phyloP scores from a whole-genome alignment of 2,113 vertebrate species.

The Procavia capensis region DNA sequence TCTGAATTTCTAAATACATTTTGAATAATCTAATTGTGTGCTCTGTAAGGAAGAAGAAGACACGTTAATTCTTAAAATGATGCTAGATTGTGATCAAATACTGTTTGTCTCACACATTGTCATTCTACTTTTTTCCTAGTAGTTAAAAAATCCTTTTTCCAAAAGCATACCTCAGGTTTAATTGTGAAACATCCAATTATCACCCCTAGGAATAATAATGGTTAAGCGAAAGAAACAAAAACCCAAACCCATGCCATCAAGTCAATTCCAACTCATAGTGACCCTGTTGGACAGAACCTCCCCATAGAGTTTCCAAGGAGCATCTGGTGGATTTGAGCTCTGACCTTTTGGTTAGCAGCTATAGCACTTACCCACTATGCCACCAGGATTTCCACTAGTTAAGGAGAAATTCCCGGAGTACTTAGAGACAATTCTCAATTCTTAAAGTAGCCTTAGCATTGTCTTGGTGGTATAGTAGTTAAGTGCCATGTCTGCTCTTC shows the following conservation, averaged over 20 bases:
- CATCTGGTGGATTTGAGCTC: no score
- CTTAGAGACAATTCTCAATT: background rate
- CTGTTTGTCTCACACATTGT: rapidly evolving
- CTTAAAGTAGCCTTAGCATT: rapidly evolving
- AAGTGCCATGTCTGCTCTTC: no score
- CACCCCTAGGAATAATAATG: rapidly evolving
- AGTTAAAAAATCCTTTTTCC: background rate
- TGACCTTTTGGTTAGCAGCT: no score
- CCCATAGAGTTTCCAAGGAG: no score
- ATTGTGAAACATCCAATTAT: no score
- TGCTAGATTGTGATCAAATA: rapidly evolving
- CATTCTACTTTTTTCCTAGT: background rate
- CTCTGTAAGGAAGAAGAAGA: background rate
- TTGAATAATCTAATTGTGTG: background rate
- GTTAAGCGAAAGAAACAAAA: no score
- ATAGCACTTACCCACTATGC: no score
- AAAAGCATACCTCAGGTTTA: background rate
- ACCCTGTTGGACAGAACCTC: no score
- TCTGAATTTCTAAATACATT: background rate
- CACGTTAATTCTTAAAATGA: background rate
- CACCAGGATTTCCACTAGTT: no score
- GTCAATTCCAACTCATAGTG: no score
- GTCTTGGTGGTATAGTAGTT: no score
- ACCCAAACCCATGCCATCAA: no score
- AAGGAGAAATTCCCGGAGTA: background rate